Evolutionary conservation across 2,797 vertebrate species (phyloP).

Genomic region (Choloepus didactylus): DNA sequence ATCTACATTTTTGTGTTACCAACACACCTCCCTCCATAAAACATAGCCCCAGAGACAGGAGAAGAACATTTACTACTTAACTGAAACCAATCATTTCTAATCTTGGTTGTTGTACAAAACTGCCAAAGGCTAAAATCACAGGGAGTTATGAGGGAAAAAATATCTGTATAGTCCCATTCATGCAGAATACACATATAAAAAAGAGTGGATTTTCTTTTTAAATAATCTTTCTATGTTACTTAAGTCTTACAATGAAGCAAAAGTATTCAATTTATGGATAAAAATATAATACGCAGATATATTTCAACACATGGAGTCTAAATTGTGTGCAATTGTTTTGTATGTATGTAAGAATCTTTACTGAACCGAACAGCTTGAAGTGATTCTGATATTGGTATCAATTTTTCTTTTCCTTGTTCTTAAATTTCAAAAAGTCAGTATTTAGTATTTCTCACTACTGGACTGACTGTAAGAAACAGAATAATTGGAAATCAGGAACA

Average conservation of each 20-base stretch:
- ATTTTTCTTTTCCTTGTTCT: background rate
- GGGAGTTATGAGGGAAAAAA: background rate
- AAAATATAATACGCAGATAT: background rate
- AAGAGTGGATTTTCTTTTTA: background rate
- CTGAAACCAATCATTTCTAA: slow-evolving; percentile 4
- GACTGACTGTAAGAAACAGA: background rate
- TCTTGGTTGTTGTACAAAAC: background rate
- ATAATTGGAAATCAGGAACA: background rate
- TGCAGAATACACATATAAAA: background rate
- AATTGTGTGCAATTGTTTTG: background rate
- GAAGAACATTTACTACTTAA: background rate
- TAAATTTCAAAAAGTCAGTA: background rate
- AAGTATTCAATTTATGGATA: background rate
- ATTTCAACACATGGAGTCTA: background rate
- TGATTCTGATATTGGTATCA: background rate
- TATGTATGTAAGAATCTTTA: background rate
- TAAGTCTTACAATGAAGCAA: background rate
- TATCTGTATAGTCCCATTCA: background rate
- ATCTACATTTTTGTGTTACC: background rate
- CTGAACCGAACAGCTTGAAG: background rate
- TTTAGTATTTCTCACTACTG: background rate
- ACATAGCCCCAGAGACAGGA: background rate
- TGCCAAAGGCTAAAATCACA: background rate
- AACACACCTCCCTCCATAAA: background rate
- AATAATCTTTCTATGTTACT: background rate